A percentile compares a stretch with the other conserved stretches of the same genome.
Conservation (phyloP, 2,888 invertebrate species). For the Brachycybe producta region DNA sequence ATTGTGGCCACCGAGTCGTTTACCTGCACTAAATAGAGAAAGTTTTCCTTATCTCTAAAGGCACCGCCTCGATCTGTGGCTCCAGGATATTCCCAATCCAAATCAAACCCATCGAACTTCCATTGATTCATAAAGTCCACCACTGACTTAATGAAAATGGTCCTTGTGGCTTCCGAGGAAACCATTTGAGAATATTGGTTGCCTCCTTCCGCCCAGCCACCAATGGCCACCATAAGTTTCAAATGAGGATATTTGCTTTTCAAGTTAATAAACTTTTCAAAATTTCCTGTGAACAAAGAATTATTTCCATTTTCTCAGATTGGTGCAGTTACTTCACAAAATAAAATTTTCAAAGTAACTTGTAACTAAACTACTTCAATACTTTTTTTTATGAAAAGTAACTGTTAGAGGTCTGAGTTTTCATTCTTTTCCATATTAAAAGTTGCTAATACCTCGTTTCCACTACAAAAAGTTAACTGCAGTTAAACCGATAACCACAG, state of each 20-base stretch:
- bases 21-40: slow-evolving; percentile 40
- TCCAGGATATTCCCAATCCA: slow-evolving; percentile 85
- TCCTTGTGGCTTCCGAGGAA: slow-evolving; percentile 50
- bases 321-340: not conserved
- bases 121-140: slow-evolving; percentile 66
- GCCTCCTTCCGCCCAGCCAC: slow-evolving; percentile 85
- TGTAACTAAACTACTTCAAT: not conserved
- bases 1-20: not conserved
- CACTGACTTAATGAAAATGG: slow-evolving; percentile 58
- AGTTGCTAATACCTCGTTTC: too few relatives aligned
- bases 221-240: slow-evolving; percentile 67
- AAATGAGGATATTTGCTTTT: slow-evolving; percentile 54
- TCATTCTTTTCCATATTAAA: too few relatives aligned
- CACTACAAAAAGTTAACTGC: too few relatives aligned
- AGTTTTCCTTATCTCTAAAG: slow-evolving; percentile 68
- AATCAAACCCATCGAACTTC: slow-evolving; percentile 69
- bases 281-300: slow-evolving; percentile 44
- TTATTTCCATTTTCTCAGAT: not conserved
- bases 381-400: not conserved
- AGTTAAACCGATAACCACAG: too few relatives aligned
- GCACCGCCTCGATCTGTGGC: slow-evolving; percentile 74
- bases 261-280: slow-evolving; percentile 61
- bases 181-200: slow-evolving; percentile 74
- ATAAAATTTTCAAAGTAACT: not conserved
- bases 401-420: too few relatives aligned